A percentile compares a stretch with the other conserved stretches of the same genome.
Evolutionary conservation across 2,797 vertebrate genomes (phyloP).

Genomic region (Uromys caudimaculatus): DNA sequence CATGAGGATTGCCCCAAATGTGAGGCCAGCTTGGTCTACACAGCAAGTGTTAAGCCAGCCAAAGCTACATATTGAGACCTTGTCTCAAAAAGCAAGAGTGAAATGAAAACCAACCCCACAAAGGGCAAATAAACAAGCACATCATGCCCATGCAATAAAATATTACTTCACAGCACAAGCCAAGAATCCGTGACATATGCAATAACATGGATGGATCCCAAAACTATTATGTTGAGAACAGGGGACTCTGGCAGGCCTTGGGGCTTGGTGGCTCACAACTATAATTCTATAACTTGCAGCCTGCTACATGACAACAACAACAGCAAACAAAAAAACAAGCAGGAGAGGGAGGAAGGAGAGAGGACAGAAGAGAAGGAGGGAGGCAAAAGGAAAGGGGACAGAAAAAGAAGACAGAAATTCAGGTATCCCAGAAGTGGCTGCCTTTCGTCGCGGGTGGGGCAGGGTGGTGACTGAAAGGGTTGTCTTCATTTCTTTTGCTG

Average conservation of each 20-base stretch:
- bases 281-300: background rate
- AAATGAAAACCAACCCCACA: background rate
- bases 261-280: background rate
- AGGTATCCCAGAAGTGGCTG: background rate
- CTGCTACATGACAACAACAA: background rate
- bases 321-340: background rate
- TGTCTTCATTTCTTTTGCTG: background rate
- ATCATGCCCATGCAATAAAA: background rate
- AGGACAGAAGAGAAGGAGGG: background rate
- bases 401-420: background rate
- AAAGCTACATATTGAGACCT: background rate
- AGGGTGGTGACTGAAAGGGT: too few species aligned
- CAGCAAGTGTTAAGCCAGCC: background rate
- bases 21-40: background rate
- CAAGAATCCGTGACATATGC: background rate
- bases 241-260: background rate
- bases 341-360: background rate
- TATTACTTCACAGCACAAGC: background rate
- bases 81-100: background rate
- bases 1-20: background rate
- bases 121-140: background rate
- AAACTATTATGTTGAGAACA: background rate
- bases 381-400: background rate
- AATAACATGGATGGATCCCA: background rate
- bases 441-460: background rate